phyloP scores from a whole-genome alignment of 2,888 invertebrate species.

The Lapara coniferarum region DNA sequence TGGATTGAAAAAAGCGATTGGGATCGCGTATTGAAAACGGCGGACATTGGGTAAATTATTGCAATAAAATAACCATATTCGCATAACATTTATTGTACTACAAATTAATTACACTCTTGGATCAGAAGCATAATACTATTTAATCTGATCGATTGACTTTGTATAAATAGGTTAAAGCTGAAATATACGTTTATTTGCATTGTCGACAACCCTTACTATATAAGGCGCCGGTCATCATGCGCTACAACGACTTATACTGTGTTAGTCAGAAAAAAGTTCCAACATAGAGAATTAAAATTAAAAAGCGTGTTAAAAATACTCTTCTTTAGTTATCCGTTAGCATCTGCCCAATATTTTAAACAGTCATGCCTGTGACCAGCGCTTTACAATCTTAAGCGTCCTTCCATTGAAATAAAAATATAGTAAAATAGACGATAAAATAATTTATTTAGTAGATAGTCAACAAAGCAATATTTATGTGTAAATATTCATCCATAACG shows the following conservation, averaged over 20 bases:
- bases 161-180: background rate
- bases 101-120: conserved; percentile 51
- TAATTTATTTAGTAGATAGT: too few species aligned
- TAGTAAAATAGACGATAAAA: background rate
- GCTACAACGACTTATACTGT: background rate
- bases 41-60: too few species aligned
- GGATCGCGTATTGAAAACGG: too few species aligned
- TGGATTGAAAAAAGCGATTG: too few species aligned
- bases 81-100: conserved; percentile 73
- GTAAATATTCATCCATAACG: background rate
- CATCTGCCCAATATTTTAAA: too few species aligned
- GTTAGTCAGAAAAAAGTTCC: background rate
- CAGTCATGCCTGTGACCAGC: background rate
- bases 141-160: background rate
- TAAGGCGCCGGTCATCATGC: background rate
- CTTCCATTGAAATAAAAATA: background rate
- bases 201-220: background rate
- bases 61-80: conserved; percentile 35
- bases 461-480: too few species aligned
- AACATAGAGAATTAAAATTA: too few species aligned
- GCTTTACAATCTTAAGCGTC: background rate
- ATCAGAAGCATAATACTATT: conserved; percentile 49
- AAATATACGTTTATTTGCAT: background rate
- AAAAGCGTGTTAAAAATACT: too few species aligned
- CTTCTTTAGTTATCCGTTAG: too few species aligned